These are phyloP conservation scores for Mamestra brassicae DNA, from an alignment of 2,888 invertebrate genomes.

Conservation along the genomic window DNA sequence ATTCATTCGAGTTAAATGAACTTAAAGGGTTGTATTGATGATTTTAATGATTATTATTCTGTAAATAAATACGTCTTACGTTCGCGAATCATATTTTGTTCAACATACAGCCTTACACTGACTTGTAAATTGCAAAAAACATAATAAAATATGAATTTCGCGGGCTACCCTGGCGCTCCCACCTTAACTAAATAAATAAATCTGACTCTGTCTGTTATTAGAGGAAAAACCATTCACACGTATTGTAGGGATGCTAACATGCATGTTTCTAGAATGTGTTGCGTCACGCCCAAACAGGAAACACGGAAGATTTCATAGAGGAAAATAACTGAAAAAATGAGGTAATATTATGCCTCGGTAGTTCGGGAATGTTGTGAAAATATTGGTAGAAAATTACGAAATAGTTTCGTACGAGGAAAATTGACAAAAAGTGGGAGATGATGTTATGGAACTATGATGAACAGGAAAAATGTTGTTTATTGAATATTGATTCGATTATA, in stretches of 20 bases:
- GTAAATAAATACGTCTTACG: too few relatives aligned
- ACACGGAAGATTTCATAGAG: slow-evolving; percentile 20
- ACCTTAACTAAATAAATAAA: too few relatives aligned
- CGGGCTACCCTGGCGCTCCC: too few relatives aligned
- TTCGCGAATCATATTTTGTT: too few relatives aligned
- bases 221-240: too few relatives aligned
- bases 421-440: slow-evolving; percentile 2
- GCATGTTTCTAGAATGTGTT: slow-evolving; percentile 26
- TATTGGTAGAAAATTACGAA: slow-evolving; percentile 41
- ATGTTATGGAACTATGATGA: slow-evolving; percentile 3
- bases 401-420: slow-evolving; percentile 35
- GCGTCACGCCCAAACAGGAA: slow-evolving; percentile 34
- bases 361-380: slow-evolving; percentile 48
- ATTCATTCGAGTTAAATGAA: too few relatives aligned
- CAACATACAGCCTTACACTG: too few relatives aligned
- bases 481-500: not conserved
- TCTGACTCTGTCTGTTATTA: too few relatives aligned
- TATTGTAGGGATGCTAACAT: not conserved
- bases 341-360: slow-evolving; percentile 46
- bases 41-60: too few relatives aligned
- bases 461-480: slow-evolving; percentile 10
- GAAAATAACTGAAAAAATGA: slow-evolving; percentile 38
- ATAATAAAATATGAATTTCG: too few relatives aligned
- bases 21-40: too few relatives aligned
- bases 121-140: too few relatives aligned